A percentile compares a stretch with the other conserved stretches of the same genome.
phyloP scores from a whole-genome alignment of 2,113 vertebrate genomes.

The Oncorhynchus tshawytscha region DNA sequence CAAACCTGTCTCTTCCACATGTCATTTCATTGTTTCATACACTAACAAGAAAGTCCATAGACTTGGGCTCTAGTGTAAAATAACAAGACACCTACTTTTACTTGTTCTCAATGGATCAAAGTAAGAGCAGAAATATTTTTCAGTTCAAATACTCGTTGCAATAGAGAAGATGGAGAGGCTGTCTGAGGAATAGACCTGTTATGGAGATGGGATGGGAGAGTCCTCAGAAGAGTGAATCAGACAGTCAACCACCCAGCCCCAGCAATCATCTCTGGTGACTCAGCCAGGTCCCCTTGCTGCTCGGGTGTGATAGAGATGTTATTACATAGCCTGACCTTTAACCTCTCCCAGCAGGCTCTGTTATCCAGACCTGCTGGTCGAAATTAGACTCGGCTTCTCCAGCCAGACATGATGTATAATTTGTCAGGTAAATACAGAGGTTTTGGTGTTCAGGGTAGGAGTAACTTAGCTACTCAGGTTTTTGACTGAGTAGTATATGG shows the following conservation, averaged over 20 bases:
- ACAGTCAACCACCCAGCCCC: slow-evolving; percentile 12
- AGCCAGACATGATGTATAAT: neutral
- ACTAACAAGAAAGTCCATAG: too few species aligned
- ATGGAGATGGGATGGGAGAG: slow-evolving; percentile 32
- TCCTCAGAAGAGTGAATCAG: slow-evolving; percentile 19
- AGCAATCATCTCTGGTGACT: slow-evolving; percentile 32
- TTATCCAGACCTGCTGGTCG: slow-evolving; percentile 3
- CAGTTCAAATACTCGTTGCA: slow-evolving; percentile 10
- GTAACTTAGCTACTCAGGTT: neutral
- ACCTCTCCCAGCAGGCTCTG: slow-evolving; percentile 1
- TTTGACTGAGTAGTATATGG: neutral
- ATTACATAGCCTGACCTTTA: slow-evolving; percentile 35
- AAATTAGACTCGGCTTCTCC: neutral
- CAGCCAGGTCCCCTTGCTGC: slow-evolving; percentile 7
- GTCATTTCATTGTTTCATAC: too few species aligned
- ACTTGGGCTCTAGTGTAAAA: too few species aligned
- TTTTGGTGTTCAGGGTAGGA: neutral
- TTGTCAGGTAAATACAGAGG: neutral
- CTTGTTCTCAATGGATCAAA: neutral
- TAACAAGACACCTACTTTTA: too few species aligned
- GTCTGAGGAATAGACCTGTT: slow-evolving; percentile 29
- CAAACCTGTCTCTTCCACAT: too few species aligned
- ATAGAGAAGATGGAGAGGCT: slow-evolving; percentile 17
- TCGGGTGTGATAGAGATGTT: slow-evolving; percentile 29
- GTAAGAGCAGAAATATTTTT: neutral